Evolutionary conservation across 92 coral and sea anemone genomes (phyloP).

Genomic region (Porites divaricata): DNA sequence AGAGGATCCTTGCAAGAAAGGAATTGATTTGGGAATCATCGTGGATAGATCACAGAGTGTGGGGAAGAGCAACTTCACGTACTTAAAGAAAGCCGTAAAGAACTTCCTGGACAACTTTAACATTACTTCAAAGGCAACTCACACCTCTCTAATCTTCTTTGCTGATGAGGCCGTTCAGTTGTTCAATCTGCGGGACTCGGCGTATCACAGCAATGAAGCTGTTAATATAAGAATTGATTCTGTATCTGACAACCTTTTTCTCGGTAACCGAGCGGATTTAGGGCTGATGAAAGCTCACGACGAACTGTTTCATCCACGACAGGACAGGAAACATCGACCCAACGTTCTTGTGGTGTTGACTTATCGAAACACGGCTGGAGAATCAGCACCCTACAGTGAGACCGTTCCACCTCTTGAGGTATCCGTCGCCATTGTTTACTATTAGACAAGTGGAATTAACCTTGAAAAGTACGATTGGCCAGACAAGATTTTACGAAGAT

Average conservation of each 20-base stretch:
- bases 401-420: slow-evolving; percentile 46
- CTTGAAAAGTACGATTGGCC: too few species aligned
- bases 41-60: slow-evolving; percentile 50
- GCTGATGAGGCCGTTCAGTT: slow-evolving; percentile 2
- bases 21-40: slow-evolving; percentile 45
- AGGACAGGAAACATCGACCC: slow-evolving; percentile 23
- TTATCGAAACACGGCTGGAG: slow-evolving; percentile 2
- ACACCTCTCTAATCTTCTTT: slow-evolving; percentile 24
- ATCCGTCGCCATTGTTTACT: not conserved
- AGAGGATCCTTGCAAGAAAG: slow-evolving; percentile 32
- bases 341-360: slow-evolving; percentile 36
- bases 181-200: slow-evolving; percentile 21
- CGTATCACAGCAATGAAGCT: slow-evolving; percentile 22
- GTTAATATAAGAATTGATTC: slow-evolving; percentile 2
- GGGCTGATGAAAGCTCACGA: slow-evolving; percentile 42
- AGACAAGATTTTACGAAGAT: too few species aligned
- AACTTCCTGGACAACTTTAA: slow-evolving; percentile 29
- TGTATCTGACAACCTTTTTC: not conserved
- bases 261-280: slow-evolving; percentile 33
- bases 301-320: not conserved
- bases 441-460: too few species aligned
- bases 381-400: slow-evolving; percentile 43
- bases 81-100: not conserved
- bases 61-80: slow-evolving; percentile 15
- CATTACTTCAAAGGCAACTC: slow-evolving; percentile 11